These are phyloP conservation scores for Brachypteracias leptosomus DNA, from an alignment of 2,113 vertebrate genomes.

Conservation along the genomic window DNA sequence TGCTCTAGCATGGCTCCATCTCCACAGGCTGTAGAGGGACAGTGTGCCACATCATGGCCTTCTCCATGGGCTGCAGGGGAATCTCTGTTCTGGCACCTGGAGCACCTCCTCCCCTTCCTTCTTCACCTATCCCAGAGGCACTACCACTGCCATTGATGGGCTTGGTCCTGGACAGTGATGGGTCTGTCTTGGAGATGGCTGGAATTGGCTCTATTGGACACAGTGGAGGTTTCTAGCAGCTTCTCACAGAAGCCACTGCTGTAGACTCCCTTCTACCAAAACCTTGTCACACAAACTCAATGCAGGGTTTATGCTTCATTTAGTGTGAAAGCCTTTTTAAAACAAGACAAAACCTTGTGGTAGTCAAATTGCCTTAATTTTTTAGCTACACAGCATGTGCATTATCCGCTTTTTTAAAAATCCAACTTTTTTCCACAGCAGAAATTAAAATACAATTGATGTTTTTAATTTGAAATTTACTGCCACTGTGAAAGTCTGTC, in stretches of 20 bases:
- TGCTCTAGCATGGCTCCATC: not conserved
- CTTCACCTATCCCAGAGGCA: not conserved
- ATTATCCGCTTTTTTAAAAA: not conserved
- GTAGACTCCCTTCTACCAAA: not conserved
- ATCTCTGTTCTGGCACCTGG: not conserved
- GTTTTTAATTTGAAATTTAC: constrained; percentile 33
- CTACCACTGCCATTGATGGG: not conserved
- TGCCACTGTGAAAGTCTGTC: not conserved
- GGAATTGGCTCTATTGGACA: not conserved
- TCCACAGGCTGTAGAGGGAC: too few species aligned
- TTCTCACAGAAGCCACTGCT: not conserved
- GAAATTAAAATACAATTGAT: not conserved
- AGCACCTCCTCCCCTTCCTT: not conserved
- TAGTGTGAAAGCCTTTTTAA: not conserved
- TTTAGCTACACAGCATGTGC: not conserved
- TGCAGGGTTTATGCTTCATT: not conserved
- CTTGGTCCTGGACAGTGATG: not conserved
- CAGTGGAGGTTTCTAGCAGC: not conserved
- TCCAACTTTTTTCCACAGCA: not conserved
- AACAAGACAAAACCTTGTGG: not conserved
- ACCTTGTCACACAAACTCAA: not conserved
- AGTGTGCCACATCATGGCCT: not conserved
- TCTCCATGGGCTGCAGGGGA: not conserved
- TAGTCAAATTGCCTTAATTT: not conserved
- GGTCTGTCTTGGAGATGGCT: not conserved